Evolutionary conservation across 2,888 invertebrate genomes (phyloP).

Genomic region (Leptarthrus brevirostris): DNA sequence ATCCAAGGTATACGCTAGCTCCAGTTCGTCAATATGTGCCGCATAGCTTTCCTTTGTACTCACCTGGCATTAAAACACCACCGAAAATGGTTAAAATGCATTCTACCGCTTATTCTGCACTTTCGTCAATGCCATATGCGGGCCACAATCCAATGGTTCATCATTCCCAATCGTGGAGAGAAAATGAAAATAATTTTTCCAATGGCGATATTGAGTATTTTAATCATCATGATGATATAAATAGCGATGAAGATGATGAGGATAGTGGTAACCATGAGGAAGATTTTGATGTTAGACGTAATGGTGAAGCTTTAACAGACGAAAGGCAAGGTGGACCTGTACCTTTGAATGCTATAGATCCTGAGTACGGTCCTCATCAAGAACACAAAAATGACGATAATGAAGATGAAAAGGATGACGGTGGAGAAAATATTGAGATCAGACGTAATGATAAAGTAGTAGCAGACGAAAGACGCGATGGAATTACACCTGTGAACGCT

Average conservation of each 20-base stretch:
- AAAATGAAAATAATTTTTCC: not conserved
- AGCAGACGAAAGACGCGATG: constrained; percentile 22
- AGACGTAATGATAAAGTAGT: not conserved
- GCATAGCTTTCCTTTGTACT: constrained; percentile 11
- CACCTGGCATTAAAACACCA: not conserved
- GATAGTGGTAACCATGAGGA: not conserved
- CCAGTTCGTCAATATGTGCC: constrained; percentile 34
- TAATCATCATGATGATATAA: not conserved
- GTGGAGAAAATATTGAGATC: not conserved
- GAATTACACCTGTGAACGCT: constrained; percentile 24
- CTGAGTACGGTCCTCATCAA: not conserved
- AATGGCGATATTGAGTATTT: no score
- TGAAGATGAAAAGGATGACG: constrained; percentile 8
- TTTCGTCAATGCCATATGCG: not conserved
- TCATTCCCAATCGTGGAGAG: not conserved
- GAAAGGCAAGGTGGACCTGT: no score
- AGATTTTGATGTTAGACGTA: not conserved
- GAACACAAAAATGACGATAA: not conserved
- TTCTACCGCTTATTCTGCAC: not conserved
- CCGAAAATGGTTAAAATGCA: constrained; percentile 15
- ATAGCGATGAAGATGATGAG: not conserved
- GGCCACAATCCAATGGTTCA: not conserved
- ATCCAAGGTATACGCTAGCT: constrained; percentile 5
- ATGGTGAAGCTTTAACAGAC: no score
- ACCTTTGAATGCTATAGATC: no score